Conservation (phyloP, 2,888 invertebrate species). For the Rotaria magnacalcarata region DNA sequence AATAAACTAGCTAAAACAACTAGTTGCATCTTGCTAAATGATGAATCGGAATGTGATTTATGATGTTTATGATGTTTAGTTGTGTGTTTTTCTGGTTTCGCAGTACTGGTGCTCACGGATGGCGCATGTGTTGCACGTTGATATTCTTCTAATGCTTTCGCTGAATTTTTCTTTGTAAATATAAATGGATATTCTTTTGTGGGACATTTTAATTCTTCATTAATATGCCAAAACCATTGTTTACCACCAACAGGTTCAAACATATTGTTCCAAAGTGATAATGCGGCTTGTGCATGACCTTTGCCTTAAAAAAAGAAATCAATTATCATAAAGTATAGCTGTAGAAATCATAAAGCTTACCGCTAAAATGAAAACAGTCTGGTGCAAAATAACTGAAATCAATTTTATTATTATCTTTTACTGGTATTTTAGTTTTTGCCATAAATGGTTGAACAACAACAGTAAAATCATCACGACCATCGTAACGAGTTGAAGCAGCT, state of each 20-base stretch:
- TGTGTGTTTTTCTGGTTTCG: neutral
- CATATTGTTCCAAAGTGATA: slow-evolving; percentile 56
- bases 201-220: slow-evolving; percentile 47
- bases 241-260: slow-evolving; percentile 50
- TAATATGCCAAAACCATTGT: slow-evolving; percentile 44
- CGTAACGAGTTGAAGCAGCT: slow-evolving; percentile 53
- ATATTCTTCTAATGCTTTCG: neutral
- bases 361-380: slow-evolving; percentile 57
- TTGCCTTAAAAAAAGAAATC: neutral
- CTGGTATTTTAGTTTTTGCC: slow-evolving; percentile 51
- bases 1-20: neutral
- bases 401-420: slow-evolving; percentile 47
- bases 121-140: neutral
- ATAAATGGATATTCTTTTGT: slow-evolving; percentile 55
- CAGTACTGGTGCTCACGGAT: neutral
- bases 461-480: slow-evolving; percentile 52
- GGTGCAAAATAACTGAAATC: slow-evolving; percentile 55
- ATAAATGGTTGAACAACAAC: slow-evolving; percentile 57
- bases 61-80: neutral
- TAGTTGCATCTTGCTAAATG: neutral
- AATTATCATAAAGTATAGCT: neutral
- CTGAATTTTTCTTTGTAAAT: slow-evolving; percentile 40
- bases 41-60: neutral
- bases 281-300: slow-evolving; percentile 49
- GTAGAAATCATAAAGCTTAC: slow-evolving; percentile 46